phyloP scores from a whole-genome alignment of 2,888 invertebrate genomes.

The Pristionchus fissidentatus region DNA sequence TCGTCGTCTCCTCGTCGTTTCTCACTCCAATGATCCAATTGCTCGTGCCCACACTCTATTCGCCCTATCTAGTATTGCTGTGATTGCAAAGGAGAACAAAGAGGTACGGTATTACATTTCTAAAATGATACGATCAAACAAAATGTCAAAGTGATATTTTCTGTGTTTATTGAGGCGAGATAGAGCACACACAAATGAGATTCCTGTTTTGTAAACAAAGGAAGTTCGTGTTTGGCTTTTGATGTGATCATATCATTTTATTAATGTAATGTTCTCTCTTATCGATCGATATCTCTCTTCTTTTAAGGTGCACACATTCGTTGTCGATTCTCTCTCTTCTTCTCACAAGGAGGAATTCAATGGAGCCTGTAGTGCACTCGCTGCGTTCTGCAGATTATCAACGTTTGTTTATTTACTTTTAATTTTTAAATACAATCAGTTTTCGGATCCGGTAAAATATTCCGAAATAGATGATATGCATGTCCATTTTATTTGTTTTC shows the following conservation, averaged over 20 bases:
- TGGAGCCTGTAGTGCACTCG: slow-evolving; percentile 94
- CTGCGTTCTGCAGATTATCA: slow-evolving; percentile 93
- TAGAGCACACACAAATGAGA: too few relatives aligned
- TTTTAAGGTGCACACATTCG: slow-evolving; percentile 58
- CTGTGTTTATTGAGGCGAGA: too few relatives aligned
- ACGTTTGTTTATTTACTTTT: slow-evolving; percentile 79
- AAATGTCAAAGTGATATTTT: too few relatives aligned
- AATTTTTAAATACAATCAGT: background rate
- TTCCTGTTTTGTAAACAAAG: too few relatives aligned
- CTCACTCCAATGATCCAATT: slow-evolving; percentile 95
- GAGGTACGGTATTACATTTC: slow-evolving; percentile 30
- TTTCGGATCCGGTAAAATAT: background rate
- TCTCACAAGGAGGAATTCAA: slow-evolving; percentile 95
- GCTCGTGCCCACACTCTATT: slow-evolving; percentile 89
- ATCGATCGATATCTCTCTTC: background rate
- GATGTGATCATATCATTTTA: too few relatives aligned
- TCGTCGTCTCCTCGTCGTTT: slow-evolving; percentile 90
- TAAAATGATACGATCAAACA: too few relatives aligned
- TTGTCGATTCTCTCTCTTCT: slow-evolving; percentile 81
- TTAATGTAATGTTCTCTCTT: too few relatives aligned
- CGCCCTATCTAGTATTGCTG: slow-evolving; percentile 50
- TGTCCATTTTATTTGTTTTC: background rate
- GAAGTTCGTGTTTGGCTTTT: background rate
- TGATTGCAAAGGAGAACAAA: slow-evolving; percentile 79
- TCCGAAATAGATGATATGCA: background rate